Evolutionary conservation across 2,797 vertebrate genomes (phyloP).

Genomic region (Lemur catta): DNA sequence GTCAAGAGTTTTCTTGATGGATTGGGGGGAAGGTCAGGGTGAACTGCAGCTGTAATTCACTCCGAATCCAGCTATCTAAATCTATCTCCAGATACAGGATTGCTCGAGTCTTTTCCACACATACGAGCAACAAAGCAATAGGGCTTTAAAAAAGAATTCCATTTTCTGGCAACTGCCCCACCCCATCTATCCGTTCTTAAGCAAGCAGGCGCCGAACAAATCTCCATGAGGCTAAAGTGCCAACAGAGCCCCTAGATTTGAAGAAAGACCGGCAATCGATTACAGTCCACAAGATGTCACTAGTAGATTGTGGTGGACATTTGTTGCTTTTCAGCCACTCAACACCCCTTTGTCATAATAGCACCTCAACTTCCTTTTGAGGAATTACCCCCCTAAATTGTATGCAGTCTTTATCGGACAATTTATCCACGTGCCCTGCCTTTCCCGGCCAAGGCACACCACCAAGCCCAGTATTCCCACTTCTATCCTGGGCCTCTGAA

Average conservation of each 20-base stretch:
- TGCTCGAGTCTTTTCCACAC: neutral
- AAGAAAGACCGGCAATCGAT: neutral
- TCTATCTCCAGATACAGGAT: neutral
- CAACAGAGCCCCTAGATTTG: neutral
- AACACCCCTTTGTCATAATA: neutral
- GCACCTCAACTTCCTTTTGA: neutral
- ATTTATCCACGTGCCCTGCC: neutral
- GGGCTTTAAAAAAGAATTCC: neutral
- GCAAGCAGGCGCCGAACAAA: neutral
- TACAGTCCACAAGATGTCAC: slow-evolving; percentile 54
- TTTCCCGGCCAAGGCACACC: neutral
- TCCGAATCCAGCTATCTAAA: neutral
- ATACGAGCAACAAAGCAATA: neutral
- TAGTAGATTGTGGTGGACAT: neutral
- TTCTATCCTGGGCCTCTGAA: neutral
- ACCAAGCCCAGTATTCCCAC: neutral
- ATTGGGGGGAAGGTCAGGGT: neutral
- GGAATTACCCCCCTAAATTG: neutral
- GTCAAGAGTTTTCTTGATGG: neutral
- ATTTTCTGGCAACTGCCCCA: neutral
- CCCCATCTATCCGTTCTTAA: neutral
- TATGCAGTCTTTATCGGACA: neutral
- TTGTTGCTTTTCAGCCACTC: neutral
- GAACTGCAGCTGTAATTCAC: neutral
- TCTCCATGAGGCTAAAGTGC: neutral